These are phyloP conservation scores for Drosophila lowei DNA, from an alignment of 1,140 invertebrate genomes.

Conservation along the genomic window DNA sequence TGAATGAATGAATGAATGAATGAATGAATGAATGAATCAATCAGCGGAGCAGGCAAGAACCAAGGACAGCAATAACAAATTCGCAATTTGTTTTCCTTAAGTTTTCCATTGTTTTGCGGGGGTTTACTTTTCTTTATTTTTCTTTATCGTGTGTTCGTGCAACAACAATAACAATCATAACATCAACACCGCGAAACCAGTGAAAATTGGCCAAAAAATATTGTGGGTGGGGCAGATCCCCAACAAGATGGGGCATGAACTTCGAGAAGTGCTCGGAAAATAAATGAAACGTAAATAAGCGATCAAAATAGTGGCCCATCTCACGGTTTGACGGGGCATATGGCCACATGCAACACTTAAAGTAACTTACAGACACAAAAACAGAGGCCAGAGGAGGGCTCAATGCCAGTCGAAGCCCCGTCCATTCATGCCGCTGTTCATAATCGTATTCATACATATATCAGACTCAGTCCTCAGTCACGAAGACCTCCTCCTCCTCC, in stretches of 20 bases:
- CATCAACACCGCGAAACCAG: too few species aligned
- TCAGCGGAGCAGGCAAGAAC: too few species aligned
- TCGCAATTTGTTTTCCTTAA: background rate
- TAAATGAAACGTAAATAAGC: too few species aligned
- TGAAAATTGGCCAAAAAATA: too few species aligned
- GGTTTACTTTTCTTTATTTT: background rate
- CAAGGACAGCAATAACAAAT: too few species aligned
- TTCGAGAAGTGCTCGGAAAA: too few species aligned
- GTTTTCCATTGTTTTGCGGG: too few species aligned
- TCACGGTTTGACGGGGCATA: background rate
- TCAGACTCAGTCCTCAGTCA: constrained; percentile 54
- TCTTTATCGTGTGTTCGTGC: background rate
- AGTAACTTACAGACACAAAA: background rate
- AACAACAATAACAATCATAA: background rate
- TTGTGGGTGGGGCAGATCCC: too few species aligned
- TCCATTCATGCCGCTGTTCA: background rate
- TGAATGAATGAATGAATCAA: too few species aligned
- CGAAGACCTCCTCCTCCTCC: constrained; percentile 3
- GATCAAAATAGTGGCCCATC: too few species aligned
- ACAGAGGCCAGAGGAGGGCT: background rate
- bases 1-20: too few species aligned
- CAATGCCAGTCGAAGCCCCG: background rate
- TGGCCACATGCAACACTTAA: background rate
- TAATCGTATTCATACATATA: constrained; percentile 40
- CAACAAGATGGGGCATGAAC: too few species aligned